These are phyloP conservation scores for Pipistrellus pipistrellus DNA, from an alignment of 2,797 vertebrate genomes.

Conservation along the genomic window DNA sequence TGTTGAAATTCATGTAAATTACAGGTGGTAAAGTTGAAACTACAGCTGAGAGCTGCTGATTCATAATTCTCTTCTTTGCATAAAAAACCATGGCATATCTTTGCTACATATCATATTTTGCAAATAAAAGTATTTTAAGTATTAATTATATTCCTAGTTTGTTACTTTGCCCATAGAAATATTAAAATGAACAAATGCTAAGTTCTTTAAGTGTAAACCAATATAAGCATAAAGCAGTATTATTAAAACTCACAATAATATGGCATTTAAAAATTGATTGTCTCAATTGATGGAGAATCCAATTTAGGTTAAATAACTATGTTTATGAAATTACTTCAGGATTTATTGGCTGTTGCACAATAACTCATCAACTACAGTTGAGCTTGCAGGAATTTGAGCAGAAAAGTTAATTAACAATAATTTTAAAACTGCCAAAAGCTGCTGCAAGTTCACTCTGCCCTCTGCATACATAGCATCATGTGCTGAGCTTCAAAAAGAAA, in stretches of 20 bases:
- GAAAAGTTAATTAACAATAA: constrained; percentile 88
- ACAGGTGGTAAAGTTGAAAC: not conserved
- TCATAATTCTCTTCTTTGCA: not conserved
- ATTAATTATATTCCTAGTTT: not conserved
- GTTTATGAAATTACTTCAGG: constrained; percentile 84
- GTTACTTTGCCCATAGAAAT: constrained; percentile 50
- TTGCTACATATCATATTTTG: not conserved
- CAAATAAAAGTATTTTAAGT: constrained; percentile 24
- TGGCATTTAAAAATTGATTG: constrained; percentile 83
- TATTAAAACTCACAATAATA: constrained; percentile 78
- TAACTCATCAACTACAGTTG: constrained; percentile 84
- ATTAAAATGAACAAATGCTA: constrained; percentile 47
- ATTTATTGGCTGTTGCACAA: constrained; percentile 82
- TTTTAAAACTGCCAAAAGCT: constrained; percentile 82
- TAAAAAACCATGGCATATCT: not conserved
- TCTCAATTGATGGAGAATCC: constrained; percentile 81
- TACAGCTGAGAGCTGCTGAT: not conserved
- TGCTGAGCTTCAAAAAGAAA: constrained; percentile 76
- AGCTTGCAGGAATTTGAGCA: constrained; percentile 84
- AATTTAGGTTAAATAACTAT: constrained; percentile 85
- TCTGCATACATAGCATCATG: constrained; percentile 55
- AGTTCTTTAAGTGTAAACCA: constrained; percentile 64
- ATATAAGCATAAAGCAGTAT: constrained; percentile 70
- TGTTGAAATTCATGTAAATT: not conserved
- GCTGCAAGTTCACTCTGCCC: constrained; percentile 61